phyloP scores from a whole-genome alignment of 2,797 vertebrate species.

The Aplochiton taeniatus region DNA sequence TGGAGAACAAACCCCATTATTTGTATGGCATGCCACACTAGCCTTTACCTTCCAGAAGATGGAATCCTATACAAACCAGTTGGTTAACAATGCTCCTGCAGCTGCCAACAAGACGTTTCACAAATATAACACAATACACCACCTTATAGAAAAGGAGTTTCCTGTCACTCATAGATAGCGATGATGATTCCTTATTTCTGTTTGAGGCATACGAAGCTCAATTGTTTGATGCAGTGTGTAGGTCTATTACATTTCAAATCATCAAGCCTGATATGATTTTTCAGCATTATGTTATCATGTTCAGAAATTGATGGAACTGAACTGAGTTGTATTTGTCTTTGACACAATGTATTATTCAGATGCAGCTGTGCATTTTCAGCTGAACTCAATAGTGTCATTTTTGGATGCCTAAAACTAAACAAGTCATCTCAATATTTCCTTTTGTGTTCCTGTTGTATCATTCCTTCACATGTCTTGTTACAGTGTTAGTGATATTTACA shows the following conservation, averaged over 20 bases:
- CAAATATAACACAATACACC: slow-evolving; percentile 55
- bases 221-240: slow-evolving; percentile 24
- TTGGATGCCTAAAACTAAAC: too few relatives aligned
- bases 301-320: too few relatives aligned
- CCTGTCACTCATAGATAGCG: background rate
- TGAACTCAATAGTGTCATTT: too few relatives aligned
- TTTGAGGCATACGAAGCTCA: slow-evolving; percentile 7
- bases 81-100: slow-evolving; percentile 69
- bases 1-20: slow-evolving; percentile 66
- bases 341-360: too few relatives aligned
- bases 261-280: slow-evolving; percentile 33
- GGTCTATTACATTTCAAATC: slow-evolving; percentile 26
- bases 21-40: slow-evolving; percentile 65
- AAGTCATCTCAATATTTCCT: too few relatives aligned
- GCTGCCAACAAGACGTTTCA: slow-evolving; percentile 61
- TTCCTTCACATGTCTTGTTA: too few relatives aligned
- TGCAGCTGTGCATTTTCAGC: too few relatives aligned
- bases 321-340: too few relatives aligned
- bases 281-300: too few relatives aligned
- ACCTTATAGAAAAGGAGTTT: slow-evolving; percentile 37
- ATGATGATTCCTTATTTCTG: slow-evolving; percentile 33
- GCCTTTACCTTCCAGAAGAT: slow-evolving; percentile 67
- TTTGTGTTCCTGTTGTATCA: too few relatives aligned
- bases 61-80: slow-evolving; percentile 68
- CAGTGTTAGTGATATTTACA: too few relatives aligned